Evolutionary conservation across 2,797 vertebrate species (phyloP), one percentile per base, ranked within the genome.

Genomic region (Rhinophrynus dorsalis): DNA sequence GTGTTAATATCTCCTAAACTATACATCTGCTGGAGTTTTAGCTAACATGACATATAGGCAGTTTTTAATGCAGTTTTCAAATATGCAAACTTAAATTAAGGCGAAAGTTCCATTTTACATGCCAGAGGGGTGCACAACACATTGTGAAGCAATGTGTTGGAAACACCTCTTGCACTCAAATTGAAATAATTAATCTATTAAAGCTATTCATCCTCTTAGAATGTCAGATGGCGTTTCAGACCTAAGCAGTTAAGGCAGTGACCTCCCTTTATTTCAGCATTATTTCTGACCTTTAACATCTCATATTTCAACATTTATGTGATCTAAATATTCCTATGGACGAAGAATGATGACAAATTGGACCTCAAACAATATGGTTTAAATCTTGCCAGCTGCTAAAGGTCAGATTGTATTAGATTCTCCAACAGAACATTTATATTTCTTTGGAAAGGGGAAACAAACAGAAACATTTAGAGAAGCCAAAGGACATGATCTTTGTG

Each of bases 321-420:
- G 17, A 6, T 29, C 0, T 0, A 1, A 35, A 50, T 5, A 0
- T 40, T 44, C 47, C n/a, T 2, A 0, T 44, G 61, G 76, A 44
- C 0, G 18, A 37, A 54, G 62, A 10, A 30, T 17, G 35, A 30
- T 18, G 72, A 18, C 74, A 77, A 50, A 58, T 21, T 79, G 75
- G 37, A 78, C 67, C 5, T 13, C 78, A 76, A 63, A 21, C 55
- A 5, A 73, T 54, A 52, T 72, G 66, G 69, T 65, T 69, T 61
- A 50, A 47, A 48, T 3, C 0, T 0, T 44, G 33, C 9, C 68
- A 62, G 57, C 1, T 50, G 54, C 1, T 32, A 52, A 75, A 81
- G 75, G 73, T 38, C 76, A 77, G 5, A 70, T 56, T 56, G 66
- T 13, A 75, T 5, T 57, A 66, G 52, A 60, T 73, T 50, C 20